A percentile compares a stretch with the other conserved stretches of the same genome.
Evolutionary conservation across 2,113 vertebrate species (phyloP).

Genomic region (Pelecanoides urinatrix): DNA sequence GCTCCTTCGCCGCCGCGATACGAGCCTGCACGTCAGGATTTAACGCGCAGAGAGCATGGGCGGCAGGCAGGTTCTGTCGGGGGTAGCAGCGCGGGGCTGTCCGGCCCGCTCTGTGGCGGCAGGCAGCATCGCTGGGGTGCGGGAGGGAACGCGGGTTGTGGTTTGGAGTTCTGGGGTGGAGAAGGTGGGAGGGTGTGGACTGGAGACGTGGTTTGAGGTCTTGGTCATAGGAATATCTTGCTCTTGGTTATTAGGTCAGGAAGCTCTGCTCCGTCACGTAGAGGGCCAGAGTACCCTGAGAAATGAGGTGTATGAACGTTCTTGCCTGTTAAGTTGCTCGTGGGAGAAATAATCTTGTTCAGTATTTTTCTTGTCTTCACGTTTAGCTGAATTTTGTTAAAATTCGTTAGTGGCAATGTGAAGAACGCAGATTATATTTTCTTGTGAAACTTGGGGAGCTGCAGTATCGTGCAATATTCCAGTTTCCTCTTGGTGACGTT

Average conservation of each 20-base stretch:
- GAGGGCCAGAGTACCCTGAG: neutral
- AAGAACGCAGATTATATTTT: neutral
- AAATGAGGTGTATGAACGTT: rapidly evolving
- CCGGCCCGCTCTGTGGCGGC: rapidly evolving
- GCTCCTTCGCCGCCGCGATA: rapidly evolving
- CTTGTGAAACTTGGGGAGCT: neutral
- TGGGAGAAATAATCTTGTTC: neutral
- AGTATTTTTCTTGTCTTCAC: neutral
- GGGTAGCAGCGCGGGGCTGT: neutral
- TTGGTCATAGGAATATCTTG: neutral
- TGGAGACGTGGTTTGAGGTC: neutral
- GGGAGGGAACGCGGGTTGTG: neutral
- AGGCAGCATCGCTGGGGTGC: neutral
- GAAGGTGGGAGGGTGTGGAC: neutral
- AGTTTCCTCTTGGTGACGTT: neutral
- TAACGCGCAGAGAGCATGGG: rapidly evolving
- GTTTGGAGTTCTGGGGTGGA: neutral
- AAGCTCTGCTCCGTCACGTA: neutral
- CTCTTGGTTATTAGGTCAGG: neutral
- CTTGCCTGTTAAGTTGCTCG: neutral
- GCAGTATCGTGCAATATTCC: neutral
- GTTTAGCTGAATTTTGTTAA: neutral
- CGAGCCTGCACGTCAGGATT: neutral
- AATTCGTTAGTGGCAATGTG: neutral
- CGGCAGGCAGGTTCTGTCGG: neutral